Conservation (phyloP, 2,797 vertebrate species). For the Protonibea diacanthus region DNA sequence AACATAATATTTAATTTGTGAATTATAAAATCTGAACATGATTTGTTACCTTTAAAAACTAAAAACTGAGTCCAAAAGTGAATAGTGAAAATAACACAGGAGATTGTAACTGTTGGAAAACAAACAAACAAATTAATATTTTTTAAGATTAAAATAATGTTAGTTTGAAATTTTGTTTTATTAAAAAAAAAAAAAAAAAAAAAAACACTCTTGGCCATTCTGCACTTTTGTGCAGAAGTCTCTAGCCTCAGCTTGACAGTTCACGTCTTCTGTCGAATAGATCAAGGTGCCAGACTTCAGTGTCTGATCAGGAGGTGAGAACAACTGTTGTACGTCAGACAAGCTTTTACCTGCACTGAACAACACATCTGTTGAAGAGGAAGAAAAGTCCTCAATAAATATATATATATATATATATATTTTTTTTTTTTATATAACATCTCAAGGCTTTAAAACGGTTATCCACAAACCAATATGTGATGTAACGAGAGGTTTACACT, state of each 20-base stretch:
- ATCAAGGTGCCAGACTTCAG: slow-evolving; percentile 6
- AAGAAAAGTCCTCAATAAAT: too few species aligned
- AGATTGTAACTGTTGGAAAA: too few species aligned
- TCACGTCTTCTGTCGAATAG: background rate
- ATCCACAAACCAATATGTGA: too few species aligned
- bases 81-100: background rate
- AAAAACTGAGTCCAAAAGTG: background rate
- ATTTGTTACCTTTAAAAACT: background rate
- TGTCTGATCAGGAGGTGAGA: background rate
- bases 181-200: background rate
- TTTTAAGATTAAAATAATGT: background rate
- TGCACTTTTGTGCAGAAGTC: background rate
- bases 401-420: too few species aligned
- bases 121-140: too few species aligned
- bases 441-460: too few species aligned
- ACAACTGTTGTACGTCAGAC: background rate
- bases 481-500: too few species aligned
- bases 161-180: background rate
- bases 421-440: too few species aligned
- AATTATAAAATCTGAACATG: background rate
- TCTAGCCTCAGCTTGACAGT: background rate
- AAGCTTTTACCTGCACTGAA: too few species aligned
- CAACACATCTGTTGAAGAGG: too few species aligned
- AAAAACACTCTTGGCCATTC: background rate
- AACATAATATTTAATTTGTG: background rate